These are phyloP conservation scores for Hydriomena furcata DNA, from an alignment of 2,888 invertebrate species.

Conservation along the genomic window DNA sequence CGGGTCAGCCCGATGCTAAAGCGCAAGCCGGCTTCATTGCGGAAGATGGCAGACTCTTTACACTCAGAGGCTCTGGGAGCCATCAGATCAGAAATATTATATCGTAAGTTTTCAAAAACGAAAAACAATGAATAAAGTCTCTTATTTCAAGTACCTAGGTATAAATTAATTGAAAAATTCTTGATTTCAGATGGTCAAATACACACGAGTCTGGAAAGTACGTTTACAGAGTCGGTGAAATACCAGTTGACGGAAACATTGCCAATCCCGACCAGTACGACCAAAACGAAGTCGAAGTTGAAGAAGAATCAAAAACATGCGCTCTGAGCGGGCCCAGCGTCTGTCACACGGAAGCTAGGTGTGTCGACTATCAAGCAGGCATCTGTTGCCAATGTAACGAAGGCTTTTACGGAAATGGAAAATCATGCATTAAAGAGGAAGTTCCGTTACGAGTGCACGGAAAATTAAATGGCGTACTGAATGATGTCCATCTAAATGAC, in stretches of 20 bases:
- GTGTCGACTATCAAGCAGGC: conserved; percentile 91
- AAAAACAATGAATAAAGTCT: too few species aligned
- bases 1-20: conserved; percentile 92
- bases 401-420: conserved; percentile 97
- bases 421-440: conserved; percentile 92
- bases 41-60: conserved; percentile 90
- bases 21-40: conserved; percentile 97
- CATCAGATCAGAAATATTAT: conserved; percentile 92
- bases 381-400: conserved; percentile 94
- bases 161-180: background rate
- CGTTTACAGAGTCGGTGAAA: conserved; percentile 92
- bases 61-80: conserved; percentile 95
- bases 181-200: conserved; percentile 91
- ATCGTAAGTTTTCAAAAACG: conserved; percentile 82
- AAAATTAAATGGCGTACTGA: conserved; percentile 92
- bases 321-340: conserved; percentile 86
- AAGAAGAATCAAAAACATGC: conserved; percentile 81
- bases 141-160: background rate
- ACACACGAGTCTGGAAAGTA: conserved; percentile 93
- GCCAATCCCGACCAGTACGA: conserved; percentile 86
- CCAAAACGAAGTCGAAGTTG: conserved; percentile 67
- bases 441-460: conserved; percentile 94
- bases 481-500: conserved; percentile 88
- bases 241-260: conserved; percentile 85
- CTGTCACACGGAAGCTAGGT: conserved; percentile 92